Base-by-base conservation (phyloP, 1,140 invertebrate species). In the Bombus waltoni region DNA sequence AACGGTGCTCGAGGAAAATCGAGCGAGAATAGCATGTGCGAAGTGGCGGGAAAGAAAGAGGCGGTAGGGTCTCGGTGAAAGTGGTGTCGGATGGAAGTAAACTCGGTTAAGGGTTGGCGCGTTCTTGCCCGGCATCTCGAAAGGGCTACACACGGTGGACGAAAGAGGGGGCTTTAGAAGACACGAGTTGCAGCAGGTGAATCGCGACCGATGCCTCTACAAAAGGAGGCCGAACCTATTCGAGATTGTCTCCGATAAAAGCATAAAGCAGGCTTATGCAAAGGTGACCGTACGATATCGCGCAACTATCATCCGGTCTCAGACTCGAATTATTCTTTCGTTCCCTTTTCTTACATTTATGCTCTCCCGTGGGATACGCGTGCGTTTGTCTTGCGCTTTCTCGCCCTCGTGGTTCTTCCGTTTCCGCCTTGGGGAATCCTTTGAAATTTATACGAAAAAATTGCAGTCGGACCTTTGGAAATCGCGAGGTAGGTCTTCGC, bases 1-100 rank as follows among this genome's bases (percentile, higher is more conserved):
- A 85, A 86, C 76, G 84, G 42, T 81, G 77, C 89, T 90, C 89
- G 72, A 91, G 86, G 87, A 91, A 90, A 91, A 91, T 90, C 87
- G 88, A 89, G 87, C 68, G 88, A 89, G 84, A 89, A 86, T 77
- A 59, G 83, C 80, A 65, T 66, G 88, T 71, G 77, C 44, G 79
- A 89, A 88, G 87, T 80, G 83, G 82, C 44, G 59, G 68, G 81
- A 59, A 42, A 35, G 65, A 44, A 28, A 72, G 40, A 75, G 53
- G 47, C 18, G 70, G 65, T 13, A 47, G 83, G 82, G 87, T 62
- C 38, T 28, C 47, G 76, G 76, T 32, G 70, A 42, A 85, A 86
- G 80, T 65, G 85, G 77, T 88, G 66, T 78, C 78, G 88, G 87
- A 72, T 89, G 84, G 87, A 83, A 86, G 88, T 86, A 89, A 89